Base-by-base conservation (phyloP, 2,113 vertebrate species). In the Cromileptes altivelis region DNA sequence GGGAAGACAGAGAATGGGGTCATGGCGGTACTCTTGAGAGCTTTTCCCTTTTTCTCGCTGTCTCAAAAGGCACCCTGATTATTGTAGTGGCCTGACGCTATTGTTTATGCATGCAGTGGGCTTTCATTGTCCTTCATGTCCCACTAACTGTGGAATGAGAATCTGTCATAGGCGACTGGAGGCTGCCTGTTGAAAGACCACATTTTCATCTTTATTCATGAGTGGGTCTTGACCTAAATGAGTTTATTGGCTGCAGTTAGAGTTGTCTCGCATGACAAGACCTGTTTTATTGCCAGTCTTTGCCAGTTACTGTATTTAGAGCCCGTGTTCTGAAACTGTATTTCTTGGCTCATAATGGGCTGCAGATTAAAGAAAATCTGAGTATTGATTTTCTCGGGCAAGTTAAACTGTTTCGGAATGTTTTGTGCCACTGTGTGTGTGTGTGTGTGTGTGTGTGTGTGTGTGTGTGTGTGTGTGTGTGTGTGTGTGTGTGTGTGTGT, bases 101-200 rank as follows among this genome's bases (percentile, higher is more conserved):
- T 88, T 87, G 89, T 87, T 84, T 86, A 85, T 90, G 62, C 79
- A 75, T 86, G 77, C 76, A 82, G 50, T 67, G 56, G n/a, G 49
- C 78, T 86, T 81, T 82, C 60, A 80, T 83, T 91, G 84, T 89
- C 84, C 70, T 92, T 89, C 74, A 82, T 88, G 82, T 85, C 67
- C 80, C 69, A 61, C 52, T 82, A 72, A 87, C 58, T 83, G 69
- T 69, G 61, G 49, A 88, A 84, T 80, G 53, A 81, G 73, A 76
- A 58, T 74, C 60, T 0, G 47, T 86, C 77, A 71, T 37, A 30
- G 58, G 69, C 72, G 58, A 49, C 64, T 80, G 69, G 65, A 86
- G 47, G 42, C 78, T 60, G 58, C 67, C 58, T 64, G 63, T 55
- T 23, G 18, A 86, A 72, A 58, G 21, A 69, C 82, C 62, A 63